Percentiles rank a stretch among this genome's conserved stretches.
Evolutionary conservation across 2,113 vertebrate genomes (phyloP).

Genomic region (Mesembrinibis cayennensis): DNA sequence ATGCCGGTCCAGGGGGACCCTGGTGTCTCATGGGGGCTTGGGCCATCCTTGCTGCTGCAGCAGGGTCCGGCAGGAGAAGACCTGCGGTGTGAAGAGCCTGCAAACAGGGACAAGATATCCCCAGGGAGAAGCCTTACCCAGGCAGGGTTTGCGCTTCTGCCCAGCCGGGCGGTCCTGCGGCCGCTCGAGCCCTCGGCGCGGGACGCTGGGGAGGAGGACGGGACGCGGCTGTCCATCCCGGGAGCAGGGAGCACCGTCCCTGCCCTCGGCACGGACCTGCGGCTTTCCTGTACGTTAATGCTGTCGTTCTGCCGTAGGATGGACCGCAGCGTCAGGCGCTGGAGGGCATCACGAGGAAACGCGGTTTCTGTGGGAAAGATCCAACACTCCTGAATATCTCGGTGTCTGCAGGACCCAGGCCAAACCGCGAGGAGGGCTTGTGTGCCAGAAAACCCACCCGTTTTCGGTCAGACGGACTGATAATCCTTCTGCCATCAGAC

Average conservation of each 20-base stretch:
- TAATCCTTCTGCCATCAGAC: background rate
- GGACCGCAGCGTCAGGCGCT: rapidly evolving
- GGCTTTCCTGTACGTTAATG: background rate
- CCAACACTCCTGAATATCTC: background rate
- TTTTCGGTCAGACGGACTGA: background rate
- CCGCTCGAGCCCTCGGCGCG: background rate
- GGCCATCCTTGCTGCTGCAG: background rate
- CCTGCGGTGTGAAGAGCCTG: background rate
- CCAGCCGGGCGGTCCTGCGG: rapidly evolving
- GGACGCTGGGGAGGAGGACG: background rate
- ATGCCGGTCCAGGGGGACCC: background rate
- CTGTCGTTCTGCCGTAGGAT: background rate
- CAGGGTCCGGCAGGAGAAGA: background rate
- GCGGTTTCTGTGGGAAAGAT: background rate
- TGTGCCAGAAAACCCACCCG: background rate
- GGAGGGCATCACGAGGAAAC: background rate
- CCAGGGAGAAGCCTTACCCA: background rate
- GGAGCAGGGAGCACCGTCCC: background rate
- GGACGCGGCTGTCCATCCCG: rapidly evolving
- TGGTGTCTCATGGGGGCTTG: rapidly evolving
- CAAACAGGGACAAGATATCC: background rate
- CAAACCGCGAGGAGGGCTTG: background rate
- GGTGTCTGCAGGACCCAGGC: background rate
- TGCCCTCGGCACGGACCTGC: too few species aligned
- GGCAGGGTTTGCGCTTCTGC: background rate